These are phyloP conservation scores for Ibidorhyncha struthersii DNA, from an alignment of 2,113 vertebrate species.

Conservation along the genomic window DNA sequence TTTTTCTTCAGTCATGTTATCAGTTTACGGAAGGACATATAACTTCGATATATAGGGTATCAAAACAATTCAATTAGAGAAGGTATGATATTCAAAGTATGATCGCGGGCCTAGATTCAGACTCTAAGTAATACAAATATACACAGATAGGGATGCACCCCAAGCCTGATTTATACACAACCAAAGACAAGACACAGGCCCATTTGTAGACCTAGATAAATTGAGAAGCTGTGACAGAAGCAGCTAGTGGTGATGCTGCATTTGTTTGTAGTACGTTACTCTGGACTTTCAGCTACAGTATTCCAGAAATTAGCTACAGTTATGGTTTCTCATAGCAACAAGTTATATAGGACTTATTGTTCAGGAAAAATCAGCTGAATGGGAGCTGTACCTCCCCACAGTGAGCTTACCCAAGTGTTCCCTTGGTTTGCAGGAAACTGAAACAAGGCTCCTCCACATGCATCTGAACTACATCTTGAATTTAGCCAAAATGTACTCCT, in stretches of 20 bases:
- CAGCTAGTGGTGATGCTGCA: background rate
- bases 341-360: background rate
- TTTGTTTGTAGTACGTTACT: background rate
- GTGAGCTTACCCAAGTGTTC: slow-evolving; percentile 78
- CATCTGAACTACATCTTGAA: slow-evolving; percentile 73
- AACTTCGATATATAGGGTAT: background rate
- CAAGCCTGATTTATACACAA: background rate
- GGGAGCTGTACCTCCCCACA: background rate
- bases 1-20: background rate
- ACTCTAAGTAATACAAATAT: background rate
- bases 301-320: background rate
- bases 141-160: background rate
- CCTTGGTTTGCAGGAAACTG: slow-evolving; percentile 84
- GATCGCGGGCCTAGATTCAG: background rate
- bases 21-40: background rate
- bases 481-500: background rate
- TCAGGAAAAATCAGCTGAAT: background rate
- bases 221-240: background rate
- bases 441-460: slow-evolving; percentile 87
- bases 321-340: background rate
- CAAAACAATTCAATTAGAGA: background rate
- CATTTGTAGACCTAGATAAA: background rate
- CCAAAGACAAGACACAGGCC: background rate
- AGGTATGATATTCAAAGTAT: background rate
- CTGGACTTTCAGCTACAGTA: background rate